Conservation (phyloP, 92 coral and sea anemone genomes). For the Parazoanthus atlanticus region DNA sequence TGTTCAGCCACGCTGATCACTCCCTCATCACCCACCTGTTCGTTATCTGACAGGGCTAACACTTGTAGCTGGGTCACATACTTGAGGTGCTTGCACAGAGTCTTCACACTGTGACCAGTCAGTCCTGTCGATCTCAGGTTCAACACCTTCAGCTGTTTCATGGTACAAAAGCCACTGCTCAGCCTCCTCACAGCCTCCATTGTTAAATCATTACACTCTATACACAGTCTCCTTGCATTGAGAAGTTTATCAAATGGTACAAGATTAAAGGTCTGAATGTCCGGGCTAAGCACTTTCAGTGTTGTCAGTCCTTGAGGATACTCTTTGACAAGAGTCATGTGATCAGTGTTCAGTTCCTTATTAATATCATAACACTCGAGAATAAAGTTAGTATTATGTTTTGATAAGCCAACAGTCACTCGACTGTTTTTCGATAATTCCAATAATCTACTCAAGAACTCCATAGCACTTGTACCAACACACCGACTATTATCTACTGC, state of each 20-base stretch:
- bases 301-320: constrained; percentile 5
- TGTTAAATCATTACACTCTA: not conserved
- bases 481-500: not conserved
- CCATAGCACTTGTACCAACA: not conserved
- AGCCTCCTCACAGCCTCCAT: not conserved
- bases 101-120: not conserved
- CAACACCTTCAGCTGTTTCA: not conserved
- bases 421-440: not conserved
- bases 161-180: not conserved
- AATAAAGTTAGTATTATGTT: not conserved
- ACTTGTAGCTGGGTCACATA: not conserved
- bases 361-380: not conserved
- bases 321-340: not conserved
- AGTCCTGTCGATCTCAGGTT: not conserved
- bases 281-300: not conserved
- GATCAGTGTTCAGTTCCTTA: not conserved
- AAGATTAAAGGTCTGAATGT: not conserved
- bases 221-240: not conserved
- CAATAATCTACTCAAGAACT: not conserved
- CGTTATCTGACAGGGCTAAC: not conserved
- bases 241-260: not conserved
- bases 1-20: not conserved
- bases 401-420: not conserved
- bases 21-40: not conserved
- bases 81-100: not conserved